Conservation (phyloP, 2,888 invertebrate species). For the Drosophila kuntzei region DNA sequence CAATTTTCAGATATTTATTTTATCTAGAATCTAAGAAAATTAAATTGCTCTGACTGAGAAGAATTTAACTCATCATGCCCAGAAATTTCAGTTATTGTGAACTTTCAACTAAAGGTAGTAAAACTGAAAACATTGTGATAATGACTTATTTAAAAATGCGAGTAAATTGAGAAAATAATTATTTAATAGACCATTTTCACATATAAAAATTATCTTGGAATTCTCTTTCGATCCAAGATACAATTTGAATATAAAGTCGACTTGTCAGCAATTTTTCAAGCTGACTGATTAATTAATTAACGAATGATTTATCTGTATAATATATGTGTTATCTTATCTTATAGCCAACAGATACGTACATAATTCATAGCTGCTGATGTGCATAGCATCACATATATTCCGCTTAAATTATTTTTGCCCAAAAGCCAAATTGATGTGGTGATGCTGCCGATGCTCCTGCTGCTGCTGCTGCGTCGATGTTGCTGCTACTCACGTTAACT, state of each 20-base stretch:
- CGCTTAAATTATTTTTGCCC: constrained; percentile 80
- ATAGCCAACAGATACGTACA: constrained; percentile 80
- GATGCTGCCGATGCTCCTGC: constrained; percentile 18
- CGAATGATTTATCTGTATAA: constrained; percentile 11
- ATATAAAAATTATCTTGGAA: no score
- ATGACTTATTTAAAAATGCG: no score
- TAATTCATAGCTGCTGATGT: constrained; percentile 85
- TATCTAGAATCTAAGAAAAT: no score
- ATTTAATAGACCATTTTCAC: no score
- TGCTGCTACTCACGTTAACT: constrained; percentile 38
- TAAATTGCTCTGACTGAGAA: no score
- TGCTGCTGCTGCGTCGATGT: constrained; percentile 22
- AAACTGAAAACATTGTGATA: no score
- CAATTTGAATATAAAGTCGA: not conserved
- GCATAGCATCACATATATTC: constrained; percentile 85
- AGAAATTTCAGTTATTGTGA: no score
- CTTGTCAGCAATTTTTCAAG: constrained; percentile 10
- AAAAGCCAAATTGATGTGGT: constrained; percentile 69
- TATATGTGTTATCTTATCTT: constrained; percentile 15
- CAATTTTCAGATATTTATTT: no score
- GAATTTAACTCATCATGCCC: no score
- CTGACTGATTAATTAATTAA: constrained; percentile 8
- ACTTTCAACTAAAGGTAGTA: no score
- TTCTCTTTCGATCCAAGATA: no score
- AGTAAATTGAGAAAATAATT: no score